Evolutionary conservation across 1,140 invertebrate species (phyloP).

Genomic region (Drosophila sproati): DNA sequence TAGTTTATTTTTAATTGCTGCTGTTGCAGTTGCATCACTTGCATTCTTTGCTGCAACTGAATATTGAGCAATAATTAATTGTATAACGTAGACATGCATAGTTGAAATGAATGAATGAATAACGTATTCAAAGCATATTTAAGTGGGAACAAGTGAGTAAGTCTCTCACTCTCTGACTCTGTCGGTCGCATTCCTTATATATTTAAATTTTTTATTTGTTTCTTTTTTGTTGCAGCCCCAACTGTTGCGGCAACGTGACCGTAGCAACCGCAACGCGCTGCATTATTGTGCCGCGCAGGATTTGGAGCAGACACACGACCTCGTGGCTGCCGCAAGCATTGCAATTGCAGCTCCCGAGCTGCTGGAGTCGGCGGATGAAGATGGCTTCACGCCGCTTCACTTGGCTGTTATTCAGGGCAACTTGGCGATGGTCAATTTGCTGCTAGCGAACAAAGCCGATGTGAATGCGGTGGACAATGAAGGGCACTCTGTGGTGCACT

Average conservation of each 20-base stretch:
- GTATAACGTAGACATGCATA: slow-evolving; percentile 1
- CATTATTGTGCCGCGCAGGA: slow-evolving; percentile 92
- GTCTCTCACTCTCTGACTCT: neutral
- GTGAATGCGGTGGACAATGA: slow-evolving; percentile 96
- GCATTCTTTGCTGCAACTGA: neutral
- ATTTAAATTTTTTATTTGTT: neutral
- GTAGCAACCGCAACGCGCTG: slow-evolving; percentile 93
- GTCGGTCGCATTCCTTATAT: neutral
- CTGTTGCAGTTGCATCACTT: slow-evolving; percentile 4
- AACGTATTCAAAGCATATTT: slow-evolving; percentile 12
- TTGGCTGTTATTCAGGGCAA: slow-evolving; percentile 96
- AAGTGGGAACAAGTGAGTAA: slow-evolving; percentile 2
- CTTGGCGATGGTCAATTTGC: slow-evolving; percentile 91
- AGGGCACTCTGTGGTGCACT: slow-evolving; percentile 98
- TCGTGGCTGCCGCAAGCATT: slow-evolving; percentile 87
- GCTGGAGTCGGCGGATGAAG: slow-evolving; percentile 93
- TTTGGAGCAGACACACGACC: slow-evolving; percentile 86
- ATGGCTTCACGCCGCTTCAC: slow-evolving; percentile 97
- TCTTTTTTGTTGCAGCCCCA: slow-evolving; percentile 85
- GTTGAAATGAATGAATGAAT: slow-evolving; percentile 1
- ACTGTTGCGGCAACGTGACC: slow-evolving; percentile 89
- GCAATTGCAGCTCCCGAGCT: slow-evolving; percentile 90
- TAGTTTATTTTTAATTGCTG: slow-evolving; percentile 77
- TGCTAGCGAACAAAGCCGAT: slow-evolving; percentile 93
- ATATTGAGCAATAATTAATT: slow-evolving; percentile 10